A percentile compares a stretch with the other conserved stretches of the same genome.
Evolutionary conservation across 2,113 vertebrate species (phyloP).

Genomic region (Bostrychus sinensis): DNA sequence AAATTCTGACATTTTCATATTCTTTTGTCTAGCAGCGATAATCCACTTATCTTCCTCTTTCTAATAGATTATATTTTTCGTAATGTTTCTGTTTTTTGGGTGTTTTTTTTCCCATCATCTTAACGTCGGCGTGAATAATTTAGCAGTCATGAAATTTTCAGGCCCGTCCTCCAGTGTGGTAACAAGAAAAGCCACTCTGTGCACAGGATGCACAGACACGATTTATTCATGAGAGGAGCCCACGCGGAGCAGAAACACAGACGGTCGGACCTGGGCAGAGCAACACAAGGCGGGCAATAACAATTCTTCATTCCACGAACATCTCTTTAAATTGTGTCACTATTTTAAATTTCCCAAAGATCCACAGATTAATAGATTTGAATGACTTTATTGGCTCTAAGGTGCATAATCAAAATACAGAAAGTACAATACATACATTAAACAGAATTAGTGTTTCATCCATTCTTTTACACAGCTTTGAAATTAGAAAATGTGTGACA

Average conservation of each 20-base stretch:
- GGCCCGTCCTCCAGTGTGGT: constrained; percentile 42
- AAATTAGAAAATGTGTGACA: too few species aligned
- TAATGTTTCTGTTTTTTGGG: constrained; percentile 46
- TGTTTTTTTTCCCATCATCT: constrained; percentile 48
- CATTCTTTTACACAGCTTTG: too few species aligned
- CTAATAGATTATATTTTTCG: constrained; percentile 49
- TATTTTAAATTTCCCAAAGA: too few species aligned
- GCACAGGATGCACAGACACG: constrained; percentile 64
- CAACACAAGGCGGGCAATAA: constrained; percentile 8
- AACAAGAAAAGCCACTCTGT: constrained; percentile 79
- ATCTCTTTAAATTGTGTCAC: too few species aligned
- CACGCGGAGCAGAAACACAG: constrained; percentile 16
- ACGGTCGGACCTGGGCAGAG: constrained; percentile 28
- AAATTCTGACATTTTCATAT: constrained; percentile 42
- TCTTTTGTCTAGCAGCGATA: constrained; percentile 29
- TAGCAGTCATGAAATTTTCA: constrained; percentile 69
- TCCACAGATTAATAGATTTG: too few species aligned
- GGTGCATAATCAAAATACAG: too few species aligned
- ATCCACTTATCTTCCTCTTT: constrained; percentile 35
- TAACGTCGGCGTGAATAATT: constrained; percentile 68
- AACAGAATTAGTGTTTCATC: too few species aligned
- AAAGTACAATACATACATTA: too few species aligned
- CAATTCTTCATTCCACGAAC: constrained; percentile 29
- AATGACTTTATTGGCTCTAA: too few species aligned
- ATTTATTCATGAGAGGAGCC: constrained; percentile 74